Evolutionary conservation across 2,888 invertebrate genomes (phyloP), one percentile per base, ranked within the genome.

Genomic region (Melanchra persicariae): DNA sequence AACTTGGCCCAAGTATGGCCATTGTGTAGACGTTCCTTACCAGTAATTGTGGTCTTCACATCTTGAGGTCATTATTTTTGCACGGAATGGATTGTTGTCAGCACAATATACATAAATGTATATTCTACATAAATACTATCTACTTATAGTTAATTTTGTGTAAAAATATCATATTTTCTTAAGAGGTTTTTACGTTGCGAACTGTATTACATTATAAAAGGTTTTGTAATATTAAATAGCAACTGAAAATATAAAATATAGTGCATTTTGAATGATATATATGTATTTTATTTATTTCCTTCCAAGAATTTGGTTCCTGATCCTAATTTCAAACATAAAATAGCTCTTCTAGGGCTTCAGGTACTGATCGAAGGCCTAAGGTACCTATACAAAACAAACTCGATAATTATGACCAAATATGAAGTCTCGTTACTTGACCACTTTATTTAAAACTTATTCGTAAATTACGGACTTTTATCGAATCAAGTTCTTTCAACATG

Each of bases 231-330:
- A 82, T 87, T 89, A 83, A 75, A 90, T 90, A 91, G 86, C 91
- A 90, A 90, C 87, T 90, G 87, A 89, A 88, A 88, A 85, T 86
- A 86, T 88, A 85, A 92, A 93, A 92, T 92, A 93, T 92, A 93
- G 91, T 89, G 89, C 91, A 92, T 83, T 92, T 93, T 90, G 85
- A 90, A 91, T 87, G 80, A 87, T 77, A 73, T 77, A 73, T 68
- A 17, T 60, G 70, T 47, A 72, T 66, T 84, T 81, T 71, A 82
- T 83, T 88, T 65, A 49, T 70, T 40, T 10, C 8, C 2, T 8
- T 30, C 7, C 22, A 1, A 19, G 4, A 5, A 19, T 30, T 30
- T 47, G 0, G 15, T 47, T 15, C 26, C 22, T 37, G 22, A n/a
- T 17, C 26, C 15, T 10, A 24, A 30, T 1, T 10, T 6, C 15